Base-by-base conservation (phyloP, 2,797 vertebrate genomes). In the Channallabes apus region DNA sequence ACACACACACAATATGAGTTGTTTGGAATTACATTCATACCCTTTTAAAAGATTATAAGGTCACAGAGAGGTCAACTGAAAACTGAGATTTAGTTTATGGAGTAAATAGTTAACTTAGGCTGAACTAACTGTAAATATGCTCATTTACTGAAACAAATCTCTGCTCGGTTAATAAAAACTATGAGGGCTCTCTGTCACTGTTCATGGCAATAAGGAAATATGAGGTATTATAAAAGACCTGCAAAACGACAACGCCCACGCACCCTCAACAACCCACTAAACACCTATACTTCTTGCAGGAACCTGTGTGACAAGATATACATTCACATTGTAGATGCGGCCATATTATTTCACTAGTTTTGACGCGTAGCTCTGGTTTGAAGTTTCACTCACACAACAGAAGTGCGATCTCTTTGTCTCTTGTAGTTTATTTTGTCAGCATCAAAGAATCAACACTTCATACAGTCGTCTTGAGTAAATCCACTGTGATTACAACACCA, bases 241-340 rank as follows among this genome's bases (percentile, higher is more conserved):
- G 89, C 68, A 71, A 24, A 80, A 82, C 82, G 35, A 87, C 46
- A 84, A 88, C 84, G 82, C 87, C 83, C 83, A 88, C 78, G 69
- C 84, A 84, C 87, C 56, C 72, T 73, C 68, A 82, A 83, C 69
- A 83, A 85, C 85, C 71, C 32, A 61, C 56, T 76, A 32, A 65
- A 24, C 32, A 58, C 12, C 59, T 41, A 86, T 68, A n/a, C 82
- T 64, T 83, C 67, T 46, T 62, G 75, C 54, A 84, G 9, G 54
- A 67, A 87, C 69, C 78, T 87, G 69, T 84, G 20, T 22, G 22
- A 82, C 82, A 81, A 80, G 20, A 27, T 38, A 69, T 58, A 32
- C 20, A 64, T 81, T 69, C 51, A 68, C 54, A 59, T 38, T n/a
- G n/a, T n/a, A n/a, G n/a, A n/a, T n/a, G n/a, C n/a, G n/a, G n/a